Percentiles rank a stretch among this genome's conserved stretches.
These are phyloP conservation scores for Pachyuromys duprasi DNA, from an alignment of 2,797 vertebrate genomes.

Conservation along the genomic window DNA sequence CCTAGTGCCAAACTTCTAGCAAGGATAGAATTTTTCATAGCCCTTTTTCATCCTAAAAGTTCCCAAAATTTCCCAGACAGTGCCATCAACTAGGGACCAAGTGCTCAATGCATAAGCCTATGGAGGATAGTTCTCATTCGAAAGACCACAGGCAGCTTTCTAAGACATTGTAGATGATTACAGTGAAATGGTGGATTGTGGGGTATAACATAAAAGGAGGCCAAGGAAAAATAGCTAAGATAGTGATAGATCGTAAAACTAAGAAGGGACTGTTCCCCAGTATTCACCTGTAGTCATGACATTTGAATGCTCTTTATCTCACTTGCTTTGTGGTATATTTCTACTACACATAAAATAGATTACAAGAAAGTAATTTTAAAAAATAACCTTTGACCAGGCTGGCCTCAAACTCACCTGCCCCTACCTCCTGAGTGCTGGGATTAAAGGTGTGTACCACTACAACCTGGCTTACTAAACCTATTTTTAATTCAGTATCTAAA, in stretches of 20 bases:
- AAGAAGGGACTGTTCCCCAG: background rate
- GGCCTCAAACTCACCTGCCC: background rate
- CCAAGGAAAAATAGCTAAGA: constrained; percentile 5
- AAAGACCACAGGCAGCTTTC: background rate
- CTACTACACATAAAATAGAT: background rate
- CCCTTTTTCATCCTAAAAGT: background rate
- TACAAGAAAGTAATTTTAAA: constrained; percentile 58
- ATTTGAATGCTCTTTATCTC: constrained; percentile 19
- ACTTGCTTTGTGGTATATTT: constrained; percentile 63
- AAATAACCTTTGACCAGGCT: background rate
- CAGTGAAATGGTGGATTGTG: constrained; percentile 50
- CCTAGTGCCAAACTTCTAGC: background rate
- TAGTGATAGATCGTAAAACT: constrained; percentile 38
- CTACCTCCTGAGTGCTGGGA: background rate
- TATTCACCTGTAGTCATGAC: background rate
- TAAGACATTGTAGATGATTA: background rate
- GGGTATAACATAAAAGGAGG: constrained; percentile 52
- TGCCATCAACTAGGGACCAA: background rate
- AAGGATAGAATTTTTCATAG: background rate
- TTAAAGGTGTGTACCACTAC: background rate
- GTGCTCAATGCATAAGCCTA: background rate
- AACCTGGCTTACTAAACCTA: background rate
- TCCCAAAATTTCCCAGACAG: too few relatives aligned
- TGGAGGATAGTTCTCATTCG: background rate
- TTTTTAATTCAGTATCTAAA: constrained; percentile 67